Evolutionary conservation across 1,140 invertebrate genomes (phyloP).

Genomic region (Drosophila persimilis): DNA sequence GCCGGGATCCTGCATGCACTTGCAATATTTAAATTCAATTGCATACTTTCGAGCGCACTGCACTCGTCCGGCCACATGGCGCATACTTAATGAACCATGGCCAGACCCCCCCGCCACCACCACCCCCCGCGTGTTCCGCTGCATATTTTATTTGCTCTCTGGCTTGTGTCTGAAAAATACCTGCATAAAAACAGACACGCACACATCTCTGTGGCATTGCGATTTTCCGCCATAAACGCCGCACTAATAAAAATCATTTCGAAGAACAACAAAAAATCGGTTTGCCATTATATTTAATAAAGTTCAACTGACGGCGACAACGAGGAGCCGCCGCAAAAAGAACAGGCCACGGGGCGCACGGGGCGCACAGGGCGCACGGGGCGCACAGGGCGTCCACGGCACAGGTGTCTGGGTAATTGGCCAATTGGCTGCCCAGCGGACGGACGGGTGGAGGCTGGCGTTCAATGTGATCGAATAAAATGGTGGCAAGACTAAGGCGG

Average conservation of each 20-base stretch:
- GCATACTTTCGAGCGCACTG: constrained; percentile 70
- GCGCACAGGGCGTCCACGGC: not conserved
- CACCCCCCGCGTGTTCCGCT: constrained; percentile 34
- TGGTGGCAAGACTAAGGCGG: no score
- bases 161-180: constrained; percentile 47
- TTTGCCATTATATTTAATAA: constrained; percentile 66
- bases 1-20: constrained; percentile 39
- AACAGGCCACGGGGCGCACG: no score
- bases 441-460: no score
- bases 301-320: constrained; percentile 45
- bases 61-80: constrained; percentile 62
- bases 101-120: no score
- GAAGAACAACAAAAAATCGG: constrained; percentile 42
- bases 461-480: no score
- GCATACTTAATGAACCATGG: constrained; percentile 76
- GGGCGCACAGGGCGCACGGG: not conserved
- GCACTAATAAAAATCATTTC: constrained; percentile 46
- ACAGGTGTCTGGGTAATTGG: constrained; percentile 40
- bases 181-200: constrained; percentile 43
- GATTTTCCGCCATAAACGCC: constrained; percentile 34
- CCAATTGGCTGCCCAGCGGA: constrained; percentile 49
- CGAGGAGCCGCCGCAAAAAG: not conserved
- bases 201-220: not conserved
- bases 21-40: constrained; percentile 82
- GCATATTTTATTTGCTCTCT: constrained; percentile 68